Conservation (phyloP, 2,888 invertebrate genomes). For the Polyommatus iphigenia region DNA sequence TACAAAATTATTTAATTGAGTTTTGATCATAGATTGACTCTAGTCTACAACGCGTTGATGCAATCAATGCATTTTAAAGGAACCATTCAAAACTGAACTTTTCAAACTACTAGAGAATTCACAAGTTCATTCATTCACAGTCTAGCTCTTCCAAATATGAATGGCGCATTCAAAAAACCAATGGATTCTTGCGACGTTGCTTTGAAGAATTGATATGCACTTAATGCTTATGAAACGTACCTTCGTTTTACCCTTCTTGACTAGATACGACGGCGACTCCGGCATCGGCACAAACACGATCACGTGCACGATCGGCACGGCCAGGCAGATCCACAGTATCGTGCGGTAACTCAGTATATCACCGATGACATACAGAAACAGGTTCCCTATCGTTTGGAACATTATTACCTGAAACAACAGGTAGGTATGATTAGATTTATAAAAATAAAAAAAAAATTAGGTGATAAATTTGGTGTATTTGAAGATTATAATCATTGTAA, state of each 20-base stretch:
- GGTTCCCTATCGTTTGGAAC: slow-evolving; percentile 73
- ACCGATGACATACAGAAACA: slow-evolving; percentile 75
- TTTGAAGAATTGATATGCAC: no score
- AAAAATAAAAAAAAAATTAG: background rate
- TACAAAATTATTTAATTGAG: background rate
- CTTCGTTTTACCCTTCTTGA: slow-evolving; percentile 60
- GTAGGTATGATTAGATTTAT: background rate
- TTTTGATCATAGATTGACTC: background rate
- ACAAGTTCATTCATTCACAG: no score
- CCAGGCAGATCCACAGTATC: slow-evolving; percentile 73
- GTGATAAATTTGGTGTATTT: background rate
- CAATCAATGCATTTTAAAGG: no score
- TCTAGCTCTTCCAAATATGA: no score
- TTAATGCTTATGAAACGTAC: slow-evolving; percentile 51
- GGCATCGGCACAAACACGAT: slow-evolving; percentile 77
- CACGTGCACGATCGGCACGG: slow-evolving; percentile 70
- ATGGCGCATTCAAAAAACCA: no score
- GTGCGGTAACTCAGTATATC: slow-evolving; percentile 70
- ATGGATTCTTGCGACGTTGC: no score
- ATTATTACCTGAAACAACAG: slow-evolving; percentile 49
- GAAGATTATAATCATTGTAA: no score
- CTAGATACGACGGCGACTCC: slow-evolving; percentile 80
- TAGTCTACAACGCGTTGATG: no score
- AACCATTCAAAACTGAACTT: no score
- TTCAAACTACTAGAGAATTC: no score